Evolutionary conservation across 1,140 invertebrate species (phyloP), one percentile per base, ranked within the genome.

Genomic region (Geopemphigus sp.): DNA sequence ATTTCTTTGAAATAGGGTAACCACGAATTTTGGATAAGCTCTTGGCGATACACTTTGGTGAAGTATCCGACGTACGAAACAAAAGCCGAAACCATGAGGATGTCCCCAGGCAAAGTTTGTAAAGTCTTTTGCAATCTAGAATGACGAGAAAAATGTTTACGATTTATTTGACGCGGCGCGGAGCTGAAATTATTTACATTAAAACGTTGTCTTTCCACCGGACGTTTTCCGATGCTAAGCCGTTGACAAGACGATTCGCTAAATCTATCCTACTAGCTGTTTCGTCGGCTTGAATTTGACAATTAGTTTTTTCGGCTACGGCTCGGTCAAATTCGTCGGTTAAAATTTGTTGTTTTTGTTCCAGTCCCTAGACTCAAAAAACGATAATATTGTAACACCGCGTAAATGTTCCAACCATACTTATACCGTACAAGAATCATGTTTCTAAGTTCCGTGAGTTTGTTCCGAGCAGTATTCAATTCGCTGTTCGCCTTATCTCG

Each of bases 31-130:
- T 95, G 88, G 83, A 96, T 87, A 12, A 98, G 87, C 82, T 96
- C 92, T 12, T 88, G 83, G 76, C 96, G 87, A 85, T 97, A 98
- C 63, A 89, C 88, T 83, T 93, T 92, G 10, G 93, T 95, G 84
- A 98, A 98, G 82, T 94, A 96, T 3, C 96, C 96, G 11, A 97
- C 91, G 84, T 98, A 98, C 0, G 96, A 98, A 63, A 98, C 92
- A 86, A 98, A 98, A 19, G 95, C 94, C 6, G 95, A 93, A 8
- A 95, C 91, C 5, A 97, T 85, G 0, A 98, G 86, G 50, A 97
- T 91, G 84, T 98, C 95, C 4, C 96, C 96, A 1, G 95, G 94
- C 53, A 97, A 87, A 81, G 93, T 96, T 57, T 90, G 87, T 82
- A 90, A 91, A 83, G 90, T 88, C 83, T 83, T 84, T 83, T 88